A percentile compares a stretch with the other conserved stretches of the same genome.
Conservation (phyloP, 2,888 invertebrate genomes). For the Phortica okadai region DNA sequence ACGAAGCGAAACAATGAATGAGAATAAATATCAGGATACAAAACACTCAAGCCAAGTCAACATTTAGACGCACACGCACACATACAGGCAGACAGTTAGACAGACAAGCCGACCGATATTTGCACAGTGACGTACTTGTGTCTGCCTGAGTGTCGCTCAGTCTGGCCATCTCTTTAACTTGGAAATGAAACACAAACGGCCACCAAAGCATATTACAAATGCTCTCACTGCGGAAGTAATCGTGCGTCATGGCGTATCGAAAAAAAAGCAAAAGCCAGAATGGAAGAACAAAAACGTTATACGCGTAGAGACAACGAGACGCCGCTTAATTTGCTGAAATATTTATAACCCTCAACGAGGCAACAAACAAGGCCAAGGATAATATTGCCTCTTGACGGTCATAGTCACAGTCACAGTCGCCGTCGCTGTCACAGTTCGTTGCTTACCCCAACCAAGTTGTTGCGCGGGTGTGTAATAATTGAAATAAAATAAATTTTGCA, state of each 20-base stretch:
- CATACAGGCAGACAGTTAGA: conserved; percentile 48
- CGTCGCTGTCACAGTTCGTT: background rate
- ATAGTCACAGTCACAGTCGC: background rate
- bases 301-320: conserved; percentile 14
- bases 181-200: conserved; percentile 36
- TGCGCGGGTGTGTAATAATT: conserved; percentile 45
- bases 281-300: background rate
- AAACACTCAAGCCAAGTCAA: background rate
- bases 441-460: background rate
- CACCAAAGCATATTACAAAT: conserved; percentile 41
- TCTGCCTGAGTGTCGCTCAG: conserved; percentile 27
- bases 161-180: conserved; percentile 34
- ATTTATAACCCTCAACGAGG: conserved; percentile 10
- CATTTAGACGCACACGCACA: background rate
- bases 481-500: conserved; percentile 54
- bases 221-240: conserved; percentile 32
- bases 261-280: background rate
- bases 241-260: background rate
- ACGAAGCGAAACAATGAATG: background rate
- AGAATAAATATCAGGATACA: background rate
- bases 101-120: conserved; percentile 31
- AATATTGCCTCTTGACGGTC: conserved; percentile 20
- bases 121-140: background rate
- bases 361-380: conserved; percentile 36
- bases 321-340: conserved; percentile 24